These are phyloP conservation scores for Urophycis tenuis DNA, from an alignment of 2,797 vertebrate species.

Conservation along the genomic window DNA sequence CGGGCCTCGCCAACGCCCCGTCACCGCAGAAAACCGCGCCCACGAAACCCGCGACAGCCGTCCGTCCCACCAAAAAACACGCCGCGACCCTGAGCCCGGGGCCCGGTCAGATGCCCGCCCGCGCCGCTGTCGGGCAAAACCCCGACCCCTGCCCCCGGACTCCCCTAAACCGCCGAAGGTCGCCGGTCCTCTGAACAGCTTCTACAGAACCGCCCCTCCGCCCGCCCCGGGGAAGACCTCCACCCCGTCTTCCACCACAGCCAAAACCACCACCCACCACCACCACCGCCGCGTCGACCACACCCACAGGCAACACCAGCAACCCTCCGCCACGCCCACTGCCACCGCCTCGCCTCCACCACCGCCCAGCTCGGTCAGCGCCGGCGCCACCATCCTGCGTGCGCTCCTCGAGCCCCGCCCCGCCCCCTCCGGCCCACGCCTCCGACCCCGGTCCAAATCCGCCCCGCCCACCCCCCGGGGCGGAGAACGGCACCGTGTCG, in stretches of 20 bases:
- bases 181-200: conserved; percentile 28
- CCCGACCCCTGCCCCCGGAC: conserved; percentile 33
- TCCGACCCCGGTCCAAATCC: conserved; percentile 14
- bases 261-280: conserved; percentile 32
- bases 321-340: conserved; percentile 13
- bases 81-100: conserved; percentile 34
- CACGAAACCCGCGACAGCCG: conserved; percentile 38
- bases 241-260: conserved; percentile 16
- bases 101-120: conserved; percentile 42
- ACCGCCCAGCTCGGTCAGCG: conserved; percentile 20
- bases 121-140: conserved; percentile 48
- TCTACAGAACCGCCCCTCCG: conserved; percentile 45
- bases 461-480: conserved; percentile 19
- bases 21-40: conserved; percentile 35
- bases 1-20: conserved; percentile 27
- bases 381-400: background rate
- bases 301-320: background rate
- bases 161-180: conserved; percentile 42
- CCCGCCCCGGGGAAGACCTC: conserved; percentile 53
- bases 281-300: background rate
- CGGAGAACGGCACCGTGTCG: conserved; percentile 38
- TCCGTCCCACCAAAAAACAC: conserved; percentile 43
- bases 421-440: conserved; percentile 2
- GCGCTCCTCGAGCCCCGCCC: conserved; percentile 27
- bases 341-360: conserved; percentile 12